Base-by-base conservation (phyloP, 2,113 vertebrate species). In the Daphoenositta chrysoptera region DNA sequence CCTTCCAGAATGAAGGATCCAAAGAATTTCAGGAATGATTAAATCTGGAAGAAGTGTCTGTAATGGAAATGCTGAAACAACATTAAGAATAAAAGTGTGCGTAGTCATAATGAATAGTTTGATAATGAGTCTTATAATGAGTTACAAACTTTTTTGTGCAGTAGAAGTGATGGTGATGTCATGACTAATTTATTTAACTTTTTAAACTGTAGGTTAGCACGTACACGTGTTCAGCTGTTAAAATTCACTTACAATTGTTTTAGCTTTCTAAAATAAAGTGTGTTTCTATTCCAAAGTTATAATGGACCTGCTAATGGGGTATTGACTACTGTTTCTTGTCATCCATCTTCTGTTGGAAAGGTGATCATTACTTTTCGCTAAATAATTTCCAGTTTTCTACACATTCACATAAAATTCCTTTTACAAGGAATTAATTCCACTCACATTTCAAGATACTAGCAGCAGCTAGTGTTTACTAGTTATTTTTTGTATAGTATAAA, bases 271-370 rank as follows among this genome's bases (percentile, higher is more conserved):
- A 97, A 94, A 95, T 94, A 94, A 96, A 95, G 30, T 3, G 9
- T 87, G 23, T 79, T 96, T 96, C 77, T 96, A 56, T 94, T 93
- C 87, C 85, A 92, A 95, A 70, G 72, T 97, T 94, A 79, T 96
- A 97, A 97, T 96, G 94, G 87, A 93, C 85, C 97, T 94, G 58
- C 83, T 98, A 97, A 97, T 97, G 90, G 64, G 45, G 39, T 97
- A 97, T 97, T 97, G 97, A 97, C 95, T 95, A 71, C 75, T 87
- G 39, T 85, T 96, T 73, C 94, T 96, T 97, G 65, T 86, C 86
- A 96, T 97, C 82, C 56, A 69, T 97, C 93, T 97, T 93, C 64
- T 87, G 48, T 70, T 70, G 47, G 60, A 89, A 94, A 94, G 39
- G 37, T 94, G 91, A 89, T 97, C 93, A 90, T 97, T 97, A 85